phyloP scores from a whole-genome alignment of 2,888 invertebrate species.

The Cosmopolites sordidus region DNA sequence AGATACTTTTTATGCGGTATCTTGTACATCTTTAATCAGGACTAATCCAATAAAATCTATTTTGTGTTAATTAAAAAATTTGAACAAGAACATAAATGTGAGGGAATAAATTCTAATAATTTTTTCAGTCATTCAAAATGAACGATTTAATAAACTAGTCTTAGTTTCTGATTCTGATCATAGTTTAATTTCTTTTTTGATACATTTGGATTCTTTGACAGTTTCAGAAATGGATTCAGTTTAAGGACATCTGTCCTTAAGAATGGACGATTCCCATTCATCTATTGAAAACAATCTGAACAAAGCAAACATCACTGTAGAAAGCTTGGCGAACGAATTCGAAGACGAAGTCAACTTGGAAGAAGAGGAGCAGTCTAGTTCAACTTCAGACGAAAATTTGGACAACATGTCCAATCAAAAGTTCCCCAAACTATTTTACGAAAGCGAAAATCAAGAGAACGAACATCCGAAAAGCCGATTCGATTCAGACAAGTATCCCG shows the following conservation, averaged over 20 bases:
- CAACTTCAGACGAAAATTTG: constrained; percentile 72
- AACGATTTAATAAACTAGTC: no score
- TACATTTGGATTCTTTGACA: no score
- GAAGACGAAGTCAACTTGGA: constrained; percentile 95
- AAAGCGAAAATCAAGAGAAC: constrained; percentile 45
- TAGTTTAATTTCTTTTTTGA: no score
- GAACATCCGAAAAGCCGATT: constrained; percentile 50
- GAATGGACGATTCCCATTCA: background rate
- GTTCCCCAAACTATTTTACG: constrained; percentile 58
- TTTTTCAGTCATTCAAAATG: no score
- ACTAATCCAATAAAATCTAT: no score
- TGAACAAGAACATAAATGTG: no score
- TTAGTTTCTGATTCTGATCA: no score
- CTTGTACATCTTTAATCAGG: no score
- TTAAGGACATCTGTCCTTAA: background rate
- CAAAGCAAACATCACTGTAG: constrained; percentile 7
- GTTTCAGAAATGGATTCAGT: background rate
- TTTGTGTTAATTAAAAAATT: no score
- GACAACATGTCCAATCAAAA: constrained; percentile 45
- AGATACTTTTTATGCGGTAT: no score
- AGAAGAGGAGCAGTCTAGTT: constrained; percentile 88
- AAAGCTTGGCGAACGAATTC: constrained; percentile 80
- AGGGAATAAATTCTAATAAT: no score
- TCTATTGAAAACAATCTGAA: background rate
- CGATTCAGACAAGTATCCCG: constrained; percentile 47